Conservation (phyloP, 53 echinoderm and acorn worm species). For the Apostichopus leukothele region DNA sequence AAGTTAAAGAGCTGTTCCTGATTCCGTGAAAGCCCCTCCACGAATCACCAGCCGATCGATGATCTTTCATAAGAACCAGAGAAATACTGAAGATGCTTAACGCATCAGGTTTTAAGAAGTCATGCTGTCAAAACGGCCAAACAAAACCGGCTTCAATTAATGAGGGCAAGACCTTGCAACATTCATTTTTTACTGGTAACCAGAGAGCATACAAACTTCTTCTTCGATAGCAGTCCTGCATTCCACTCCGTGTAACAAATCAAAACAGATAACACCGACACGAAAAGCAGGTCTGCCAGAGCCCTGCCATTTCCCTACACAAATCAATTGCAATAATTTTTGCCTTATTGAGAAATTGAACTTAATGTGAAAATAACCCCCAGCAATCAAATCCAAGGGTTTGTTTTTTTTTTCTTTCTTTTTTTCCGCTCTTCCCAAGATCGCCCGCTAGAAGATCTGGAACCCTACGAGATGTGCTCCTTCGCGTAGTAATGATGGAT, state of each 20-base stretch:
- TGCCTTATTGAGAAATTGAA: slow-evolving; percentile 47
- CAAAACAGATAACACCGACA: not conserved
- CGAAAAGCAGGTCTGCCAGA: slow-evolving; percentile 3
- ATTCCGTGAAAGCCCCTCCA: too few relatives aligned
- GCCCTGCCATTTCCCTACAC: slow-evolving; percentile 18
- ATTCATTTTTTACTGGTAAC: not conserved
- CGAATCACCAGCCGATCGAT: not conserved
- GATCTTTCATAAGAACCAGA: too few relatives aligned
- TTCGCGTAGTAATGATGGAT: slow-evolving; percentile 5
- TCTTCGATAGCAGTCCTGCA: not conserved
- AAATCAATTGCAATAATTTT: slow-evolving; percentile 47
- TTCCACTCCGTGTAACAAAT: not conserved
- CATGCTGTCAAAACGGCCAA: not conserved
- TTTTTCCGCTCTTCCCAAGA: not conserved
- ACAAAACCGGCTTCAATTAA: slow-evolving; percentile 1
- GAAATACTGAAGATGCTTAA: not conserved
- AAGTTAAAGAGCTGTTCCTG: too few relatives aligned
- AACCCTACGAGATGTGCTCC: not conserved
- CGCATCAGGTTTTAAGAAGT: not conserved
- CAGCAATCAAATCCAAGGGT: slow-evolving; percentile 35
- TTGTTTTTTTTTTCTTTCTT: not conserved
- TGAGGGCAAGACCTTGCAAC: not conserved
- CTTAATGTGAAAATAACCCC: slow-evolving; percentile 40
- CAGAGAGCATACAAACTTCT: not conserved
- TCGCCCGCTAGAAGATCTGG: not conserved